phyloP scores from a whole-genome alignment of 2,888 invertebrate species.

The Melipona bicolor region DNA sequence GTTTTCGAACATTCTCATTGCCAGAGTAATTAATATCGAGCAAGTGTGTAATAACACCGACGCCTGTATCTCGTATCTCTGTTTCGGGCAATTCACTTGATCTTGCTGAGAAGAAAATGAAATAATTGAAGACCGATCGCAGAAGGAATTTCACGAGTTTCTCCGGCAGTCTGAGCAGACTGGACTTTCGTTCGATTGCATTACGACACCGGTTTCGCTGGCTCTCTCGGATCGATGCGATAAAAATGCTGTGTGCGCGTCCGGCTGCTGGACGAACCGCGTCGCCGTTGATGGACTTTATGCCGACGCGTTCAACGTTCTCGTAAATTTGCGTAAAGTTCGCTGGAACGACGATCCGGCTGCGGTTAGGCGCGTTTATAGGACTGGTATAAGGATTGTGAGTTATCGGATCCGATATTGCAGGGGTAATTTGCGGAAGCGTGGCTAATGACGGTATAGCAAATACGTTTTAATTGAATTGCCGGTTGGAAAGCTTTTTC shows the following conservation, averaged over 20 bases:
- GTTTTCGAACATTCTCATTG: not conserved
- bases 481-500: not conserved
- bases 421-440: constrained; percentile 15
- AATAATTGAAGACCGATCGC: constrained; percentile 8
- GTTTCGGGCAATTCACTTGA: too few species aligned
- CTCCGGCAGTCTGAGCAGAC: not conserved
- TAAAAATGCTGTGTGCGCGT: constrained; percentile 51
- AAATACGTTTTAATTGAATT: constrained; percentile 9
- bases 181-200: constrained; percentile 27
- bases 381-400: constrained; percentile 36
- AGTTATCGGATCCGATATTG: constrained; percentile 25
- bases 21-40: not conserved
- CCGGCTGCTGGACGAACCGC: constrained; percentile 49
- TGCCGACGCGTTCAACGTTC: constrained; percentile 37
- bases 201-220: constrained; percentile 43
- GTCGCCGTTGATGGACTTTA: constrained; percentile 47
- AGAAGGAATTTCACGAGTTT: constrained; percentile 36
- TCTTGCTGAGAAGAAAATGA: too few species aligned
- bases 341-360: constrained; percentile 17
- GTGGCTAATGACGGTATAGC: constrained; percentile 15
- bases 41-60: not conserved
- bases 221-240: constrained; percentile 25
- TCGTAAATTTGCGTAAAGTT: constrained; percentile 42
- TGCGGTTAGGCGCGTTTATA: constrained; percentile 28
- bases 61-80: not conserved